Percentiles rank a stretch among this genome's conserved stretches.
phyloP scores from a whole-genome alignment of 2,113 vertebrate genomes.

The Equus przewalskii region DNA sequence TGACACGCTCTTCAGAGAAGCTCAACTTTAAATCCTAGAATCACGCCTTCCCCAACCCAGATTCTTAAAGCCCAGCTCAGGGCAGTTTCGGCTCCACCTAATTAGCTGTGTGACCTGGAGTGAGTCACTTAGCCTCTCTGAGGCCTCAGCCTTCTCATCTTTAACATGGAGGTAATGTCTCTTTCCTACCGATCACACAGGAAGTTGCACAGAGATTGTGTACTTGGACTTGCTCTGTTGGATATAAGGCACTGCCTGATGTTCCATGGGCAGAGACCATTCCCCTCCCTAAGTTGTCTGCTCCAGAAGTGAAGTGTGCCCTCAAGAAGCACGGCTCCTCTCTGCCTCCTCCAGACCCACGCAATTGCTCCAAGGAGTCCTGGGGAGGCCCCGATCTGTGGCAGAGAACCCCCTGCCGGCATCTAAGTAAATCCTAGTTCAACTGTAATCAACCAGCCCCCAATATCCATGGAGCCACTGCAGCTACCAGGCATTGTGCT shows the following conservation, averaged over 20 bases:
- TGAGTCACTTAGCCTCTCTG: neutral
- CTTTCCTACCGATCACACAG: neutral
- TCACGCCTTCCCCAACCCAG: neutral
- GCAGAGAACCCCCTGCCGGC: neutral
- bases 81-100: neutral
- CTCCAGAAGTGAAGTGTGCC: neutral
- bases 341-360: neutral
- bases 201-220: too few relatives aligned
- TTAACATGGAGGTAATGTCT: neutral
- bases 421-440: neutral
- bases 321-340: neutral
- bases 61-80: neutral
- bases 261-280: neutral
- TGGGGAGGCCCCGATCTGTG: neutral
- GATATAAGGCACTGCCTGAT: neutral
- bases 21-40: neutral
- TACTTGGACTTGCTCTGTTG: neutral
- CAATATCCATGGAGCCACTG: neutral
- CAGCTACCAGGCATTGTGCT: accelerated
- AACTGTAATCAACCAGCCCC: neutral
- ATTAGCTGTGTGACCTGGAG: neutral
- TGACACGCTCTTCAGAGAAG: neutral
- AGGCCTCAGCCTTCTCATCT: neutral
- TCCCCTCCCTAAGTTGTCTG: neutral
- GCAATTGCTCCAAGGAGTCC: neutral